Base-by-base conservation (phyloP, 2,797 vertebrate species). In the Avahi laniger region DNA sequence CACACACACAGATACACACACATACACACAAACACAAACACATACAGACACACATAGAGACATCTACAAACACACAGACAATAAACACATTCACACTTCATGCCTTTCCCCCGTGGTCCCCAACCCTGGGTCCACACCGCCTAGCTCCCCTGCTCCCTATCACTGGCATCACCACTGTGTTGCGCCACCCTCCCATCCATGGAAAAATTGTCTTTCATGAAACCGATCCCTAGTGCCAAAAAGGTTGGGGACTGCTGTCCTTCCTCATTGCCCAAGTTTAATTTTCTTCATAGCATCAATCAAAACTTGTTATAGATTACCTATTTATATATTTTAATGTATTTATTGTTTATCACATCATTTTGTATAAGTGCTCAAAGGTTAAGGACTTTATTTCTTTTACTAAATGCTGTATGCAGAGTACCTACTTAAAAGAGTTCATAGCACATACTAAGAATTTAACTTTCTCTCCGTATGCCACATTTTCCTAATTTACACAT, bases 331-430 rank as follows among this genome's bases (percentile, higher is more conserved):
- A 43, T 48, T 59, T 52, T 86, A 67, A 65, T 75, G 9, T 43
- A 52, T 35, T 18, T 92, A 35, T 79, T 46, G 5, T 63, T 84
- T 82, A 52, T 52, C 1, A 18, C 13, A 35, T 12, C 24, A 17
- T 35, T 75, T 59, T 91, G 7, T n/a, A 30, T 94, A 69, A 78
- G 10, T 13, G 46, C 30, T 52, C 1, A 63, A 41, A 63, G 24
- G 12, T 46, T 69, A 80, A 67, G 22, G 28, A 54, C 7, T 72
- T 94, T 12, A 54, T 82, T 20, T 70, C 4, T 89, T 82, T 89
- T 24, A 43, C 9, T 72, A 41, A 70, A 11, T 84, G 12, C 20
- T 61, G 24, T 89, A 33, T 48, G 30, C 3, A 41, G 24, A 75
- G 30, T 67, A 48, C 38, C 38, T 75, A 41, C 33, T 2, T 80